Percentiles rank a stretch among this genome's conserved stretches.
Evolutionary conservation across 2,113 vertebrate species (phyloP).

Genomic region (Scytalopus superciliaris): DNA sequence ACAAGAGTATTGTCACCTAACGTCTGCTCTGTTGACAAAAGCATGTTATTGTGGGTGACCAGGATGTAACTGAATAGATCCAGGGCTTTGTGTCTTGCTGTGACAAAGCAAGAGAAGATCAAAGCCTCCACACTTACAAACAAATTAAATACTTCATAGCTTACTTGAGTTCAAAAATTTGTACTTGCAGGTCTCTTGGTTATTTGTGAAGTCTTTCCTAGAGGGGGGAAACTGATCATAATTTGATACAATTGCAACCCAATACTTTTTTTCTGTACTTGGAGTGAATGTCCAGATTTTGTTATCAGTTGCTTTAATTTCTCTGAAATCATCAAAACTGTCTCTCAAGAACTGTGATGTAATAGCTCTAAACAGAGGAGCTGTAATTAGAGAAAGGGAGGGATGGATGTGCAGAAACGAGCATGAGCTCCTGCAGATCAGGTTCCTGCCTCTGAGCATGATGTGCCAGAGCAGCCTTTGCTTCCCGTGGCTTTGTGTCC

Average conservation of each 20-base stretch:
- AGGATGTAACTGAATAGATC: not conserved
- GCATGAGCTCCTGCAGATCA: not conserved
- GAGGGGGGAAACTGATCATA: not conserved
- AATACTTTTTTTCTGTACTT: not conserved
- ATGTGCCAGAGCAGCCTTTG: not conserved
- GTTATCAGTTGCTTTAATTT: not conserved
- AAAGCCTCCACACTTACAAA: not conserved
- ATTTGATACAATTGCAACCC: not conserved
- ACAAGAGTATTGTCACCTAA: not conserved
- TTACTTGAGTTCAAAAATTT: not conserved
- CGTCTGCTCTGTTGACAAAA: not conserved
- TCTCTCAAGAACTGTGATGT: not conserved
- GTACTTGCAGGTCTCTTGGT: not conserved
- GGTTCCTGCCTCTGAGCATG: not conserved
- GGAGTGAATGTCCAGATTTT: not conserved
- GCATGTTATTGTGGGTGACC: not conserved
- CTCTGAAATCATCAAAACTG: constrained; percentile 10
- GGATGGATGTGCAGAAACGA: not conserved
- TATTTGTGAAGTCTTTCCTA: not conserved
- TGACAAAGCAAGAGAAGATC: not conserved
- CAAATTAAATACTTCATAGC: not conserved
- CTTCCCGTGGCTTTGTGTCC: not conserved
- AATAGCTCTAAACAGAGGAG: not conserved
- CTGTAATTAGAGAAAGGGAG: not conserved
- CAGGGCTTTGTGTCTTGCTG: not conserved